Evolutionary conservation across 2,888 invertebrate genomes (phyloP).

Genomic region (Trachelus troglodyta): DNA sequence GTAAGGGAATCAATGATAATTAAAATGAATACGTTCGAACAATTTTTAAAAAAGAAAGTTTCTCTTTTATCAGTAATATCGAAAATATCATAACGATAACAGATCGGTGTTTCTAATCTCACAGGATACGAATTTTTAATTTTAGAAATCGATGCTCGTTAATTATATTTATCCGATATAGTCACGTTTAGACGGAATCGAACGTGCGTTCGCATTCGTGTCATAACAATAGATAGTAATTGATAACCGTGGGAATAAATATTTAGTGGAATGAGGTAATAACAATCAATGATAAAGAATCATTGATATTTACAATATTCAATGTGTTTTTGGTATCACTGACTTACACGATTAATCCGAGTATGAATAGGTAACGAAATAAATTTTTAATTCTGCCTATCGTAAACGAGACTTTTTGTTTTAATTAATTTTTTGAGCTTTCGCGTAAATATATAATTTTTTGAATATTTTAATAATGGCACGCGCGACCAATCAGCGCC

Average conservation of each 20-base stretch:
- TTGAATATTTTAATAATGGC: background rate
- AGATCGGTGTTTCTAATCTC: no score
- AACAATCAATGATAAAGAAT: background rate
- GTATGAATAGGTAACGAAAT: background rate
- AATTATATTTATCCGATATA: background rate
- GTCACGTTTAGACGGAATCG: background rate
- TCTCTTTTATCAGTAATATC: no score
- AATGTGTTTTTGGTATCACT: background rate
- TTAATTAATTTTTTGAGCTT: background rate
- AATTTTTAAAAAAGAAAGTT: no score
- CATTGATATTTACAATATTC: background rate
- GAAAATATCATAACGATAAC: no score
- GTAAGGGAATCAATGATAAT: no score
- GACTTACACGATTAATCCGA: background rate
- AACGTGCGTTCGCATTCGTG: background rate
- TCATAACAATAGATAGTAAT: background rate
- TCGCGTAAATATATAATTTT: background rate
- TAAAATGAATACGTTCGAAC: no score
- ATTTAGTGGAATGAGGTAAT: background rate
- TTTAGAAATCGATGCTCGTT: background rate
- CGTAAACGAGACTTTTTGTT: background rate
- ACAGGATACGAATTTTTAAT: background rate
- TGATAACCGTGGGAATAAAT: background rate
- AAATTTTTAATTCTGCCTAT: background rate
- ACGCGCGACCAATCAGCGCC: no score